Conservation (phyloP, 2,113 vertebrate genomes). For the Elephas maximus region DNA sequence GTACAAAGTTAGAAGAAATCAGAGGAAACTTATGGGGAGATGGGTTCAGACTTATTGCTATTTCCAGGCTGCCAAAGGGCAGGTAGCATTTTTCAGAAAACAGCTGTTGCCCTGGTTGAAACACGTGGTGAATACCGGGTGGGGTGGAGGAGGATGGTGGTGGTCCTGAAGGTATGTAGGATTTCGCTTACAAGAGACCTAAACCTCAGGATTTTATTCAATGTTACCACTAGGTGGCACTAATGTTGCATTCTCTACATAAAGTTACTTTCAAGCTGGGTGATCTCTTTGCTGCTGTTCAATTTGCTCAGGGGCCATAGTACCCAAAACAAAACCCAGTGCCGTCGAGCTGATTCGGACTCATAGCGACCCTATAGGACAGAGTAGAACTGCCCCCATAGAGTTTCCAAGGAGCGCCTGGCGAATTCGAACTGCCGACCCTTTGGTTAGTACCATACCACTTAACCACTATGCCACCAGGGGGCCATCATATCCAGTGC, state of each 20-base stretch:
- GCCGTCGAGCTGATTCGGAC: too few species aligned
- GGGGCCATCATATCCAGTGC: too few species aligned
- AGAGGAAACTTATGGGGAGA: not conserved
- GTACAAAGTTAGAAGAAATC: slow-evolving; percentile 31
- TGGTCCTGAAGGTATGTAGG: too few species aligned
- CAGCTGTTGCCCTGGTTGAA: not conserved
- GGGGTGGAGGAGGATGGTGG: not conserved
- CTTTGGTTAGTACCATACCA: too few species aligned
- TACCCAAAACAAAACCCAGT: too few species aligned
- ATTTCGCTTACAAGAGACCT: not conserved
- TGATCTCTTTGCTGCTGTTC: not conserved
- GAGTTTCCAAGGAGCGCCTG: too few species aligned
- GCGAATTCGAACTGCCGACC: too few species aligned
- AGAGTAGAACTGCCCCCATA: too few species aligned
- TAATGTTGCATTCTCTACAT: not conserved
- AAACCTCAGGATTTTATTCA: not conserved
- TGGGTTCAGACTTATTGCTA: not conserved
- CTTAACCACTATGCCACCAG: too few species aligned
- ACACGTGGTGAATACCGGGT: not conserved
- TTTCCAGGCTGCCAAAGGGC: not conserved
- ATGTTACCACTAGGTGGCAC: slow-evolving; percentile 68
- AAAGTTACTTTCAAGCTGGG: not conserved
- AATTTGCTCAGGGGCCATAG: not conserved
- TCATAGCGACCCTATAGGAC: too few species aligned
- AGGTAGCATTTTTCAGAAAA: not conserved